phyloP scores from a whole-genome alignment of 2,113 vertebrate species.

The Pagrus major region DNA sequence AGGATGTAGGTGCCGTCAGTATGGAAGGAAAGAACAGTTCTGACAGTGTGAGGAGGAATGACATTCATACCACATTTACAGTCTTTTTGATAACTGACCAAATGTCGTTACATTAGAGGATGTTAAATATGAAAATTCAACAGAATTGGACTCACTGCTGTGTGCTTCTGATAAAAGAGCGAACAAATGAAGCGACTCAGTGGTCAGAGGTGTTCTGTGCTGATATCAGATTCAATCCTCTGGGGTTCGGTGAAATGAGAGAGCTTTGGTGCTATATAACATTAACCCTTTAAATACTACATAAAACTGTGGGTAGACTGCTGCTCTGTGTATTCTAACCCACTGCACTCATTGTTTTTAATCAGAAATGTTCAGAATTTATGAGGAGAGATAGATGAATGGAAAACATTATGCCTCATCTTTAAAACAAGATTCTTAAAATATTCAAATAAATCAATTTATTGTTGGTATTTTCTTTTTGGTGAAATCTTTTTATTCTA shows the following conservation, averaged over 20 bases:
- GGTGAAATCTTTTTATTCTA: background rate
- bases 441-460: background rate
- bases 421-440: background rate
- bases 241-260: background rate
- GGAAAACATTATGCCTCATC: background rate
- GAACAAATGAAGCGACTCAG: background rate
- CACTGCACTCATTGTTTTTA: background rate
- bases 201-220: background rate
- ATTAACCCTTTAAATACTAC: background rate
- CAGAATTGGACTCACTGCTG: background rate
- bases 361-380: background rate
- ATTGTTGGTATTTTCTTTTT: background rate
- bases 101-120: background rate
- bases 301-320: background rate
- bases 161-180: background rate
- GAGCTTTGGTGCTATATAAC: background rate
- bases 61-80: slow-evolving; percentile 25
- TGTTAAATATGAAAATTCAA: background rate
- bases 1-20: background rate
- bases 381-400: background rate
- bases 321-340: background rate
- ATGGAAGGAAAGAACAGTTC: background rate
- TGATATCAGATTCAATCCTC: background rate
- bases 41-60: background rate
- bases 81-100: background rate